These are phyloP conservation scores for Pseudotriccus pelzelni DNA, from an alignment of 2,797 vertebrate genomes.

Conservation along the genomic window DNA sequence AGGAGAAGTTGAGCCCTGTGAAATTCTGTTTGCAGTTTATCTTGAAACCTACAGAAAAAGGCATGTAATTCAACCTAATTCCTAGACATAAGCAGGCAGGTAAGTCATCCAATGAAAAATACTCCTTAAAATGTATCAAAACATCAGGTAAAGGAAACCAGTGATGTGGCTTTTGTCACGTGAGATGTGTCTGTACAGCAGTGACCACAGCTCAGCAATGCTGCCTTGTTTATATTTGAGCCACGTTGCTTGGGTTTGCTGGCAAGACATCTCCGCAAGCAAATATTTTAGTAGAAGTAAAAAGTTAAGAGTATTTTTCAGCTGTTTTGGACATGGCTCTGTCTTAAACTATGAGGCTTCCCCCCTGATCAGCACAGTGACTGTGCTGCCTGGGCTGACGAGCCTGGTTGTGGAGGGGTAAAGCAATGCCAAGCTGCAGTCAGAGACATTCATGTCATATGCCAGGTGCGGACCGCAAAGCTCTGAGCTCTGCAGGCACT, in stretches of 20 bases:
- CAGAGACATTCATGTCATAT: rapidly evolving
- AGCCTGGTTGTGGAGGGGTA: not conserved
- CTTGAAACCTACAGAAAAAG: not conserved
- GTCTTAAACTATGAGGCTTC: not conserved
- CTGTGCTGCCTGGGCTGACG: not conserved
- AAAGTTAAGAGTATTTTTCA: not conserved
- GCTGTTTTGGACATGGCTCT: not conserved
- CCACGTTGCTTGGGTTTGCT: not conserved
- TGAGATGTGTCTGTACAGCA: not conserved
- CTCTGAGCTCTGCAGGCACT: not conserved
- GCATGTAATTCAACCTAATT: not conserved
- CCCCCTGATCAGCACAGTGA: not conserved
- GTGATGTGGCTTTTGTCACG: not conserved
- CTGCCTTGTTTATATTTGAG: not conserved
- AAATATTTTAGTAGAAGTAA: not conserved
- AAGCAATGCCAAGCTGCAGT: not conserved
- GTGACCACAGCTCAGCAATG: not conserved
- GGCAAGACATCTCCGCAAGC: not conserved
- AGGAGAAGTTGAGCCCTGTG: not conserved
- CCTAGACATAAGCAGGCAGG: not conserved
- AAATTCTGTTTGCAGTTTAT: not conserved
- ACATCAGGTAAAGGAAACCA: not conserved
- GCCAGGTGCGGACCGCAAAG: not conserved
- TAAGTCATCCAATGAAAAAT: not conserved
- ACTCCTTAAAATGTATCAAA: not conserved